Base-by-base conservation (phyloP, 1,140 invertebrate species). In the Drosophila ironensis region DNA sequence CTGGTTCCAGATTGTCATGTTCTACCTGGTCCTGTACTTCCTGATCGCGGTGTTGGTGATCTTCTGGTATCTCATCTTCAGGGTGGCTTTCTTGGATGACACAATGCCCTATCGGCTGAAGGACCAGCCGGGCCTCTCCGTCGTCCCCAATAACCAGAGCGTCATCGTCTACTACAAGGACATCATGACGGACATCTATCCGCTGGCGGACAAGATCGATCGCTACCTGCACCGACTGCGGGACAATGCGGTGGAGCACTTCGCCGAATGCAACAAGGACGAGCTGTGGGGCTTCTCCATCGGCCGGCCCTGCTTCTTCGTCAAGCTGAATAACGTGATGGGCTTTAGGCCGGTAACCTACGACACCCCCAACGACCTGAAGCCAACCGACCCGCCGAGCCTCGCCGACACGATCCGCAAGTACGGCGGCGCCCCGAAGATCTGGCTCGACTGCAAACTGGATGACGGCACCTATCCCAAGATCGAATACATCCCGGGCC, bases 371-470 rank as follows among this genome's bases (percentile, higher is more conserved):
- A 8, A 22, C 0, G 59, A 86, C 0, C 12, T 82, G 19, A 74
- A 80, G 1, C 4, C 11, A 0, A 3, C 2, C 0, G 30, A 12
- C 1, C 54, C 63, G 0, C 0, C 0, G 1, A 33, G 38, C 0
- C 27, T 86, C 1, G 0, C 1, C 4, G 16, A 41, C 1, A 6
- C 16, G 4, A 11, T 82, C 9, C 6, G 1, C 0, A 42, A 53
- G 11, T 38, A 53, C 50, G 22, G 25, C 6, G 73, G 69, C 4
- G 2, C 1, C 0, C 30, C 35, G 0, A 48, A 25, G 11, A 78
- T 82, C 38, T 82, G 78, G 78, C 4, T 86, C 7, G 72, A 46
- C 17, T 71, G 63, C 20, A 16, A 40, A 2, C n/a, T n/a, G 9
- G 5, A 2, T 2, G 1, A 35, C 0, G 52, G 30, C 0, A 5